These are phyloP conservation scores for Muscina levida DNA, from an alignment of 2,888 invertebrate species.

Conservation along the genomic window DNA sequence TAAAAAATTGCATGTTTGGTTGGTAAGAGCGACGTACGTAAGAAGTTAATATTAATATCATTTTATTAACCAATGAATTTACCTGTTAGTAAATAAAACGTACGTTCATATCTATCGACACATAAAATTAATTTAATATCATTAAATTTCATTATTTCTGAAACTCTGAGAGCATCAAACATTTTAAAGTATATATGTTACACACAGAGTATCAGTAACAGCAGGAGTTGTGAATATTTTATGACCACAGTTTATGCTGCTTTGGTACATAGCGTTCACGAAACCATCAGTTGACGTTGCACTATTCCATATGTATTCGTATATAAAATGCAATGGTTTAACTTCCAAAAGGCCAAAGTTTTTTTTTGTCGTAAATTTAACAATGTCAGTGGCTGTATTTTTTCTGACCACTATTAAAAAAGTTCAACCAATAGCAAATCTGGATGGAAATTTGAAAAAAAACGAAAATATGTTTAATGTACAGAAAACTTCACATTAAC, in stretches of 20 bases:
- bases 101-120: not conserved
- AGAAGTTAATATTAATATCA: constrained; percentile 40
- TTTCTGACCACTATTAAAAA: too few species aligned
- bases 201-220: constrained; percentile 49
- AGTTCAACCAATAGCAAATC: too few species aligned
- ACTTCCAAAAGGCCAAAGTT: not conserved
- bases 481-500: too few species aligned
- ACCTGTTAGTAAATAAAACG: constrained; percentile 24
- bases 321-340: not conserved
- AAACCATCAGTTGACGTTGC: not conserved
- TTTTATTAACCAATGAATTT: constrained; percentile 34
- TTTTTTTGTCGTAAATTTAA: too few species aligned
- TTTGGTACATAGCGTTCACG: not conserved
- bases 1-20: not conserved
- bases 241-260: constrained; percentile 47
- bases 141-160: too few species aligned
- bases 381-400: too few species aligned
- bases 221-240: constrained; percentile 51
- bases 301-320: too few species aligned
- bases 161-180: not conserved
- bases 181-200: not conserved
- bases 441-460: too few species aligned
- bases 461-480: too few species aligned
- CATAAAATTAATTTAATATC: too few species aligned
- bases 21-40: constrained; percentile 19